Evolutionary conservation across 2,888 invertebrate genomes (phyloP).

Genomic region (Zelleria hepariella): DNA sequence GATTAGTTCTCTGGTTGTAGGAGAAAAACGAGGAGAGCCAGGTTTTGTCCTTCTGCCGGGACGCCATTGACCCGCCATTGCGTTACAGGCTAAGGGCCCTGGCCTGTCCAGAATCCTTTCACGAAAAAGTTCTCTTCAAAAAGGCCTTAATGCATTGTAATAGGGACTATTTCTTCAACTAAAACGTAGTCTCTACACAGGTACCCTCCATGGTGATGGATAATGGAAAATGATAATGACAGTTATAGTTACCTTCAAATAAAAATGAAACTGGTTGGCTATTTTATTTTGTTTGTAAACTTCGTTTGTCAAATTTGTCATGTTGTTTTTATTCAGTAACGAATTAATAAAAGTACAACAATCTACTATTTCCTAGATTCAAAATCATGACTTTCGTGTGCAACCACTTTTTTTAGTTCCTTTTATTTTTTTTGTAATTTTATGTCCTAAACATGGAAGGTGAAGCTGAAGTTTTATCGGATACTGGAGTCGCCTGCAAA

Average conservation of each 20-base stretch:
- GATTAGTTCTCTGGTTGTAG: too few relatives aligned
- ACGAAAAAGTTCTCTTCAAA: too few relatives aligned
- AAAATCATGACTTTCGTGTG: background rate
- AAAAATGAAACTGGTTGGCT: background rate
- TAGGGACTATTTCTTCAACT: too few relatives aligned
- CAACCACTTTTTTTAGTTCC: background rate
- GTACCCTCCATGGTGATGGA: too few relatives aligned
- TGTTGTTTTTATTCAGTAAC: background rate
- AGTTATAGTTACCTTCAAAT: background rate
- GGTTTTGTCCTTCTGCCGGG: too few relatives aligned
- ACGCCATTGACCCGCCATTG: too few relatives aligned
- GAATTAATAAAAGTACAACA: background rate
- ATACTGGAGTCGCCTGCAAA: background rate
- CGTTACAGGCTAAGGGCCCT: too few relatives aligned
- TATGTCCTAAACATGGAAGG: constrained; percentile 41
- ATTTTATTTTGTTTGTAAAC: background rate
- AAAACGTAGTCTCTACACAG: too few relatives aligned
- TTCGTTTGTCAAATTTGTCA: background rate
- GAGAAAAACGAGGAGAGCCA: too few relatives aligned
- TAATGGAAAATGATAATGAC: background rate
- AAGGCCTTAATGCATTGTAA: too few relatives aligned
- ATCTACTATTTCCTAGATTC: background rate
- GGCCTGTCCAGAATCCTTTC: too few relatives aligned
- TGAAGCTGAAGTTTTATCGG: constrained; percentile 25
- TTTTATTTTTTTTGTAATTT: background rate